Base-by-base conservation (phyloP, 1,140 invertebrate species). In the Andrena cerasifolii region DNA sequence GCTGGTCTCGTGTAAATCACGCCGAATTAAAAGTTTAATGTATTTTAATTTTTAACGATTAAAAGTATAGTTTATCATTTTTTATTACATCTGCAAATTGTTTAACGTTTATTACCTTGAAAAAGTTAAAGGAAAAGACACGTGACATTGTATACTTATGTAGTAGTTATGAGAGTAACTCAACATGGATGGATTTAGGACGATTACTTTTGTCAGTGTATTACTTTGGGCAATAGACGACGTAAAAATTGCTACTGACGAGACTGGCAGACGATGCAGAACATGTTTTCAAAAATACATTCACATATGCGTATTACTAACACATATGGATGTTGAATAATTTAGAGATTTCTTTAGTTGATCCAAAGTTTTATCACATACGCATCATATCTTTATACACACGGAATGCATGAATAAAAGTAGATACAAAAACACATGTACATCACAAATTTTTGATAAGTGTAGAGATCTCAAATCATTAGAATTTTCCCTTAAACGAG, bases 1-100 rank as follows among this genome's bases (percentile, higher is more conserved):
- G 45, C 78, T 77, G 77, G 63, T 65, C 51, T 83, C 54, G 51
- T 47, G 18, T 24, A 77, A 51, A 14, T 47, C 36, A 67, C 40
- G 36, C 47, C 45, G 26, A 45, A 40, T 67, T 26, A 26, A 45
- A 49, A 47, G 31, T 68, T 24, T 63, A n/a, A 77, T 70, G 28
- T 78, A 74, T 59, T 79, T 74, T 33, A 66, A 58, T 33, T 45
- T 58, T 49, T 76, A 40, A 68, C 7, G 6, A 76, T 76, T 59
- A 58, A 76, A 76, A 40, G 45, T 28, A 36, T 76, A 76, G 36
- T 45, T 12, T 43, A 47, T 36, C 26, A n/a, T 58, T 47, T 76
- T 33, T 36, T 47, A 68, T 28, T 47, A 18, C 12, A 68, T 76
- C n/a, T 24, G 14, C 47, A 26, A 26, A 14, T 56, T 68, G 56